Percentiles rank a stretch among this genome's conserved stretches.
These are phyloP conservation scores for Drosophila nannoptera DNA, from an alignment of 1,140 invertebrate genomes.

Conservation along the genomic window DNA sequence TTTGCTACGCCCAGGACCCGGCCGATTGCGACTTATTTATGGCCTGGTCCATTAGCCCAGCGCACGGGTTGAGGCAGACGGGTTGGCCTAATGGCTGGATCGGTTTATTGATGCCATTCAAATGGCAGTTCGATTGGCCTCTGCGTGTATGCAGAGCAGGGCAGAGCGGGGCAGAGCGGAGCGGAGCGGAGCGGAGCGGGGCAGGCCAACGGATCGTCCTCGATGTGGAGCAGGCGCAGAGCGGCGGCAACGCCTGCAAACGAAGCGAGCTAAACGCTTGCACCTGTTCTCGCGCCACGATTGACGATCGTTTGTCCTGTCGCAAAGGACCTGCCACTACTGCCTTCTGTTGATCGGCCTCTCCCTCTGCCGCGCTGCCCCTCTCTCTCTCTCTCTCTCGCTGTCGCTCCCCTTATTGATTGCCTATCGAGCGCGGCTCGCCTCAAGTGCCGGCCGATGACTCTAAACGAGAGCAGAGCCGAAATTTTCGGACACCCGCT, in stretches of 20 bases:
- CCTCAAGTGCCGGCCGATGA: constrained; percentile 26
- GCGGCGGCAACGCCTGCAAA: constrained; percentile 14
- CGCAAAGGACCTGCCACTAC: constrained; percentile 13
- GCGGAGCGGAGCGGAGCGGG: too few relatives aligned
- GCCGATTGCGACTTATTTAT: background rate
- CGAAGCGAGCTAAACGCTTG: constrained; percentile 43
- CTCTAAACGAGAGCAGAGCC: constrained; percentile 36
- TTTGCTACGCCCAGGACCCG: background rate
- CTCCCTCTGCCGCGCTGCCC: background rate
- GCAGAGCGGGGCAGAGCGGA: too few relatives aligned
- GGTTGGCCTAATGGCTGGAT: too few relatives aligned
- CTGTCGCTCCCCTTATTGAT: constrained; percentile 44
- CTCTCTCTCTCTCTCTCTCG: background rate
- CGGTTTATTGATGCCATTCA: background rate
- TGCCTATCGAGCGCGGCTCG: constrained; percentile 46
- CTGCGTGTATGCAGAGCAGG: background rate
- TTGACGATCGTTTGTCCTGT: constrained; percentile 35
- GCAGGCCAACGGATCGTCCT: background rate
- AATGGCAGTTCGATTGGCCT: background rate
- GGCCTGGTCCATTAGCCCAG: background rate
- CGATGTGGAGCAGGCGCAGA: background rate
- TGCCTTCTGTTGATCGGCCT: background rate
- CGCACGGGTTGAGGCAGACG: background rate
- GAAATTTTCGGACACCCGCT: constrained; percentile 10
- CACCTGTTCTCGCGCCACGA: constrained; percentile 56